Evolutionary conservation across 2,888 invertebrate species (phyloP).

Genomic region (Drosophila melanosoma): DNA sequence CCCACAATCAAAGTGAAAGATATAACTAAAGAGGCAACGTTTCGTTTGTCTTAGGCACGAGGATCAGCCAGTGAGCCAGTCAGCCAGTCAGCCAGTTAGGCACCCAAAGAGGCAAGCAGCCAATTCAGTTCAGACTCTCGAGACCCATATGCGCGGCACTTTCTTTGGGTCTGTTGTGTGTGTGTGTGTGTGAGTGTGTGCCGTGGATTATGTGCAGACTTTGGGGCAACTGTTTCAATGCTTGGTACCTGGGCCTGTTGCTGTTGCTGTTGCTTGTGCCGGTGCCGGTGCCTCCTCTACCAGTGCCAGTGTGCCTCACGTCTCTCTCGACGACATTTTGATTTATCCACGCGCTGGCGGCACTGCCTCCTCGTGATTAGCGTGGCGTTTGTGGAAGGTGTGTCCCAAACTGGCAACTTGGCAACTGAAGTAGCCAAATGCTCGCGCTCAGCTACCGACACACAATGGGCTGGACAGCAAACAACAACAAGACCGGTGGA

Average conservation of each 20-base stretch:
- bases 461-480: conserved; percentile 47
- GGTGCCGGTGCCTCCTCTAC: no score
- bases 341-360: conserved; percentile 80
- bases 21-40: conserved; percentile 76
- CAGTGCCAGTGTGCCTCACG: conserved; percentile 31
- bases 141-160: conserved; percentile 70
- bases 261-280: not conserved
- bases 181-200: conserved; percentile 11
- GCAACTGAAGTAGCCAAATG: conserved; percentile 81
- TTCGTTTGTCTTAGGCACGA: conserved; percentile 77
- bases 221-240: conserved; percentile 2
- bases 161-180: conserved; percentile 60
- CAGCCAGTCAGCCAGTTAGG: conserved; percentile 34
- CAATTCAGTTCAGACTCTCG: conserved; percentile 54
- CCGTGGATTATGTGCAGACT: conserved; percentile 69
- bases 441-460: conserved; percentile 56
- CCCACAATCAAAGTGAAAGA: conserved; percentile 81
- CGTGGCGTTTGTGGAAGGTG: conserved; percentile 80
- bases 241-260: conserved; percentile 1
- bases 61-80: conserved; percentile 55
- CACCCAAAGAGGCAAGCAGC: conserved; percentile 44
- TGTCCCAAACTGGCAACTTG: conserved; percentile 81
- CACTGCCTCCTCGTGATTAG: conserved; percentile 75
- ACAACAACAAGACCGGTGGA: not conserved
- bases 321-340: conserved; percentile 69